Evolutionary conservation across 2,888 invertebrate species (phyloP), one percentile per base, ranked within the genome.

Genomic region (Lithophane semibrunnea): DNA sequence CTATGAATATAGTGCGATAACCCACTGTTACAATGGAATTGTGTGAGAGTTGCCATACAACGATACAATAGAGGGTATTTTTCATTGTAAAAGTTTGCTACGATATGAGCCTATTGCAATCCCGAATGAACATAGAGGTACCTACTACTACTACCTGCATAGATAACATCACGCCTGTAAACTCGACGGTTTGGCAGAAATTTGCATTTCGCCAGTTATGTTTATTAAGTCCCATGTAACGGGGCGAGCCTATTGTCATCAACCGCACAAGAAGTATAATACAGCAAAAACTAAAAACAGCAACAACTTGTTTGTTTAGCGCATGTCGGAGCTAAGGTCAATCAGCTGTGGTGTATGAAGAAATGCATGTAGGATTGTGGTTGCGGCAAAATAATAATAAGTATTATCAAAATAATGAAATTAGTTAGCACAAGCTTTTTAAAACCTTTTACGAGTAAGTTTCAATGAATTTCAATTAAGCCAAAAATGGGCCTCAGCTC

Each of bases 21-120:
- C 77, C 82, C 47, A 72, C 79, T 49, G 80, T 60, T 76, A 82
- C 80, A 88, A 84, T 88, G 69, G 68, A 78, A 77, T 78, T 84
- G 77, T 79, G 42, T 44, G 29, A 63, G 69, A 71, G 65, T 64
- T 67, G 69, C 73, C 56, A 71, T 71, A 47, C 73, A 83, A 65
- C 65, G 65, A 71, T 56, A 86, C 75, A 83, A 83, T 83, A 82
- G 64, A 12, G 37, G 75, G 18, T 58, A 58, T 85, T 82, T 85
- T 78, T 82, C 63, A 66, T 56, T 74, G 71, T 69, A 60, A 73
- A 58, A 58, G 61, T 78, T 83, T 63, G 61, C 58, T 54, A 49
- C 71, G 61, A 82, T 70, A 77, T 70, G 10, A 54, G 56, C 44
- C 60, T 63, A 71, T 68, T 80, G 42, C 56, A 60, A 58, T 54